Conservation (phyloP, 1,140 invertebrate species). For the Bombus affinis region DNA sequence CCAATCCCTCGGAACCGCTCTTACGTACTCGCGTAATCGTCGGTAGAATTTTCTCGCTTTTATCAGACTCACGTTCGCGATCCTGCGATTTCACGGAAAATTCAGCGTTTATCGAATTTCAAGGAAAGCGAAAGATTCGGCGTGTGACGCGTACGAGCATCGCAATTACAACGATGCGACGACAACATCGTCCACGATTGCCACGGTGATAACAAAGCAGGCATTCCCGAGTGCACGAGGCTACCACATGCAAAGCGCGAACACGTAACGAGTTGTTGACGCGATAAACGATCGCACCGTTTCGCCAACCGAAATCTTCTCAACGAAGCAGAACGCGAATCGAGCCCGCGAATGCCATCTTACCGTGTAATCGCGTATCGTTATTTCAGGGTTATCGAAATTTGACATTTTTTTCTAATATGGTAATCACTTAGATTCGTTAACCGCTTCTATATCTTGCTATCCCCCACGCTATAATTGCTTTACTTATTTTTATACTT, state of each 20-base stretch:
- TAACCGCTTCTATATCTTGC: background rate
- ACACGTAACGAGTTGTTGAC: background rate
- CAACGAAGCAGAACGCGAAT: background rate
- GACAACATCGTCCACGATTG: too few relatives aligned
- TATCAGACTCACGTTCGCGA: background rate
- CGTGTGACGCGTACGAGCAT: background rate
- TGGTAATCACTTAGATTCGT: background rate
- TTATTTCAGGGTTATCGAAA: conserved; percentile 5
- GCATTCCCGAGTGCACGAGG: conserved; percentile 12
- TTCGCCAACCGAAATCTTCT: background rate
- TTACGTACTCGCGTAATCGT: background rate
- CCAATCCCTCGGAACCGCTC: background rate
- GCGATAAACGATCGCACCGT: background rate
- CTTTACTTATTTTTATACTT: background rate
- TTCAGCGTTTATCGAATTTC: background rate
- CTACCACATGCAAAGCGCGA: background rate
- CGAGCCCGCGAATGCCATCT: background rate
- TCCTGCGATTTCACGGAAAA: background rate
- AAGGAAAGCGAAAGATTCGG: background rate
- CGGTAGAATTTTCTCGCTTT: background rate
- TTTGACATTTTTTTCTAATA: conserved; percentile 7
- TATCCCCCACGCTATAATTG: background rate
- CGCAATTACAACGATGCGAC: background rate
- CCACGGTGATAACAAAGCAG: background rate
- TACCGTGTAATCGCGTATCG: background rate